Evolutionary conservation across 2,888 invertebrate genomes (phyloP), one percentile per base, ranked within the genome.

Genomic region (Pammene fasciana): DNA sequence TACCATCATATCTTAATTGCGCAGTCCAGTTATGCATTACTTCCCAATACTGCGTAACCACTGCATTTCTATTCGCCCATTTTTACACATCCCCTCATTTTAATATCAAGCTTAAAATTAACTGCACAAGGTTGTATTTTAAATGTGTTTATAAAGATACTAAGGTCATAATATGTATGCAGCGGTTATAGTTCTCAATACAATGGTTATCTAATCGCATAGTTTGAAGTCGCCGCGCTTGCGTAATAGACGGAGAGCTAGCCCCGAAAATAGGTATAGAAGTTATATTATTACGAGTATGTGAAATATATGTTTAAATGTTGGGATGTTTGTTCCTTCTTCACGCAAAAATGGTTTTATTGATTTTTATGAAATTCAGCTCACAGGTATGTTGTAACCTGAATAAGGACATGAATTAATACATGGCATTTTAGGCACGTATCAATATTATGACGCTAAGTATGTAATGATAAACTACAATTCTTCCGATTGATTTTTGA

Each of bases 171-270:
- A 1, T 48, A 11, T 46, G 45, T 10, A 10, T 16, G 36, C 46
- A 48, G 3, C 34, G 38, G 13, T 8, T 36, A 38, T 46, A 48
- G 48, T 61, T 50, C 61, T 13, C 48, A 52, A 50, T 62, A 62
- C 45, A 59, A 60, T 62, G 41, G 62, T 62, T 62, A 62, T 62
- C 62, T 62, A 62, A 62, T 62, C 62, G 52, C 34, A 43, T n/a
- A 52, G 52, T 62, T 62, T 62, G 62, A 62, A 62, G 62, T 62
- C 38, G 62, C 62, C 62, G 62, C 62, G 38, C 10, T 62, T 62
- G 10, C 62, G 62, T 18, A 60, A 59, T 38, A 38, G 38, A 38
- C 38, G 38, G 38, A 38, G 38, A 38, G 38, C 6, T 5, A 38
- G 38, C 38, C 6, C 38, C 38, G 38, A 38, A 38, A 9, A 38